Conservation (phyloP, 1,140 invertebrate genomes). For the Caenorhabditis inopinata region DNA sequence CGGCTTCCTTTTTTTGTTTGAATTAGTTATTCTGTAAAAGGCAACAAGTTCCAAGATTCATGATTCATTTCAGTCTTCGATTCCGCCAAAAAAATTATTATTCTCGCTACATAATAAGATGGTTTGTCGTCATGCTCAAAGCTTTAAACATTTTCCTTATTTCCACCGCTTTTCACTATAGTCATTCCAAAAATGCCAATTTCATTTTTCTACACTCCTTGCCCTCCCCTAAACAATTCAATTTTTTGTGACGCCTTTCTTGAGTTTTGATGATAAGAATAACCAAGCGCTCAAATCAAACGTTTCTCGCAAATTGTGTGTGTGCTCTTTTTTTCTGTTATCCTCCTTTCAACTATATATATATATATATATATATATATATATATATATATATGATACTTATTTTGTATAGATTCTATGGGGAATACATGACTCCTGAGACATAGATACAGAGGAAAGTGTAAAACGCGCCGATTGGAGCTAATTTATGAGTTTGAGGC, state of each 20-base stretch:
- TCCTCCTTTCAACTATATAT: background rate
- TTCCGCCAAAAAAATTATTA: too few relatives aligned
- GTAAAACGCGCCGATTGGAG: conserved; percentile 14
- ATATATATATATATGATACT: conserved; percentile 23
- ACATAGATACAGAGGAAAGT: background rate
- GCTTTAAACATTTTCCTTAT: too few relatives aligned
- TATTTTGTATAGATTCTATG: background rate
- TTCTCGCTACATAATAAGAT: too few relatives aligned
- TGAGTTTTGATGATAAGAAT: background rate
- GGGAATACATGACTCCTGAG: conserved; percentile 13
- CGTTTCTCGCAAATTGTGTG: background rate
- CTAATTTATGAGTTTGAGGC: conserved; percentile 22
- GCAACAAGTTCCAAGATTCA: too few relatives aligned
- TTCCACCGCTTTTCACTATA: too few relatives aligned
- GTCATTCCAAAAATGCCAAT: conserved; percentile 7
- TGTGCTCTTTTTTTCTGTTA: background rate
- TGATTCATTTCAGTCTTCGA: too few relatives aligned
- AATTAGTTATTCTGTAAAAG: too few relatives aligned
- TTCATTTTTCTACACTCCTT: background rate
- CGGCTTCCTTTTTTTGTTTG: too few relatives aligned
- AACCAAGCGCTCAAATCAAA: too few relatives aligned
- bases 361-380: too few relatives aligned
- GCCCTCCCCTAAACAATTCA: background rate
- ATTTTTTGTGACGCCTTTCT: background rate
- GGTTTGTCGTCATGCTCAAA: too few relatives aligned